Conservation (phyloP, 2,888 invertebrate species). For the Tenodera sinensis region DNA sequence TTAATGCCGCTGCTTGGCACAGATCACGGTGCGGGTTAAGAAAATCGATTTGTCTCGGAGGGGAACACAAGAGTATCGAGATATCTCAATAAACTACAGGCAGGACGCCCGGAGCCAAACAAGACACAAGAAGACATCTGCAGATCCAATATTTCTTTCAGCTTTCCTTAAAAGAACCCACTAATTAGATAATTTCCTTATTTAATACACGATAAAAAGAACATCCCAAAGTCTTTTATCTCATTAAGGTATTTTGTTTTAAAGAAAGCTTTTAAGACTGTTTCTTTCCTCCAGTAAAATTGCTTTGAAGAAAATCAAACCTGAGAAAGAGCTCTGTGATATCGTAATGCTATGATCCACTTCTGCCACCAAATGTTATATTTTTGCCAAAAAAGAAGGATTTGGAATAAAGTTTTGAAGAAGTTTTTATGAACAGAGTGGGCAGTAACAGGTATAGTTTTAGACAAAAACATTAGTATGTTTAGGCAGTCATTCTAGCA, state of each 20-base stretch:
- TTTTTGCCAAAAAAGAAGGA: too few species aligned
- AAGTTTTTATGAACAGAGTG: too few species aligned
- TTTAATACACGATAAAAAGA: not conserved
- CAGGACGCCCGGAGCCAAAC: not conserved
- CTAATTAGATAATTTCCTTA: not conserved
- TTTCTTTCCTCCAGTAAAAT: not conserved
- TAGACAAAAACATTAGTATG: too few species aligned
- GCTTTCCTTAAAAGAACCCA: not conserved
- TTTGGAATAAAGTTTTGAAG: too few species aligned
- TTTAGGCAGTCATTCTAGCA: too few species aligned
- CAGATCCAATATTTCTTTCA: not conserved
- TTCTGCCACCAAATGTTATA: not conserved
- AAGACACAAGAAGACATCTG: not conserved
- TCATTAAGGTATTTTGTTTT: not conserved
- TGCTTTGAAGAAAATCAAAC: not conserved
- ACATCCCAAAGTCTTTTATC: not conserved
- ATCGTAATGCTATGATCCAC: not conserved
- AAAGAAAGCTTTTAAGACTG: not conserved
- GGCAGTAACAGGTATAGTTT: too few species aligned
- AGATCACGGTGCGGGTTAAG: not conserved
- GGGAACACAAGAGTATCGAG: not conserved
- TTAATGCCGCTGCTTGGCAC: conserved; percentile 12
- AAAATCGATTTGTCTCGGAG: not conserved
- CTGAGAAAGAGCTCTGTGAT: not conserved
- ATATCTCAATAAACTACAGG: not conserved